phyloP scores from a whole-genome alignment of 2,797 vertebrate species.

The Myripristis murdjan region DNA sequence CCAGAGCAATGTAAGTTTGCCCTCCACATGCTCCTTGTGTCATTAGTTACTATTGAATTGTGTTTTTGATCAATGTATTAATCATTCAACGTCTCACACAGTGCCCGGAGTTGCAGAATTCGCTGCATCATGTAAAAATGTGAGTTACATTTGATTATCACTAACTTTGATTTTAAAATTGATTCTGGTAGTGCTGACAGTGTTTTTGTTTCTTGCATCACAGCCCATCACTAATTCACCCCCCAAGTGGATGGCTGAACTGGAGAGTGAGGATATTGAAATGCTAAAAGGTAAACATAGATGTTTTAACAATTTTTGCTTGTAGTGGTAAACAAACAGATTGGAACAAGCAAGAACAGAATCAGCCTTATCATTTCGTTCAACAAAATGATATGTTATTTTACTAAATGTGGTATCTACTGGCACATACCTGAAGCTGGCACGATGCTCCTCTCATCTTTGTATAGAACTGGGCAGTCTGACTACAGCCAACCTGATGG shows the following conservation, averaged over 20 bases:
- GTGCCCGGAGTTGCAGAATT: constrained; percentile 98
- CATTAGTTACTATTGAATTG: not conserved
- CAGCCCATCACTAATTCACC: constrained; percentile 97
- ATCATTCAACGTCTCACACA: constrained; percentile 71
- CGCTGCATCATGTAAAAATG: constrained; percentile 98
- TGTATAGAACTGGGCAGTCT: constrained; percentile 95
- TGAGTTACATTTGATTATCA: constrained; percentile 82
- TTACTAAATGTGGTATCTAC: not conserved
- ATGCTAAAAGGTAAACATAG: constrained; percentile 94
- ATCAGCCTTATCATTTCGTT: constrained; percentile 19
- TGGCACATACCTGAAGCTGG: constrained; percentile 16
- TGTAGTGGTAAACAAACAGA: constrained; percentile 1
- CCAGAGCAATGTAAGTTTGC: constrained; percentile 93
- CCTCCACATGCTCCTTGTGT: not conserved
- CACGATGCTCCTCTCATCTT: constrained; percentile 1
- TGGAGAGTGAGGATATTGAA: constrained; percentile 97
- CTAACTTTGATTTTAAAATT: constrained; percentile 43
- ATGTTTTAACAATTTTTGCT: no score
- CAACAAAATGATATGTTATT: constrained; percentile 36
- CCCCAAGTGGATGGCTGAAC: constrained; percentile 98
- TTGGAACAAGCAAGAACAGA: not conserved
- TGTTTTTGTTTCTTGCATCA: constrained; percentile 53
- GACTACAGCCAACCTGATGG: constrained; percentile 98
- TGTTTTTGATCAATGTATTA: constrained; percentile 24
- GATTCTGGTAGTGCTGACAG: no score